Base-by-base conservation (phyloP, 2,888 invertebrate genomes). In the Omphaloscelis lunosa region DNA sequence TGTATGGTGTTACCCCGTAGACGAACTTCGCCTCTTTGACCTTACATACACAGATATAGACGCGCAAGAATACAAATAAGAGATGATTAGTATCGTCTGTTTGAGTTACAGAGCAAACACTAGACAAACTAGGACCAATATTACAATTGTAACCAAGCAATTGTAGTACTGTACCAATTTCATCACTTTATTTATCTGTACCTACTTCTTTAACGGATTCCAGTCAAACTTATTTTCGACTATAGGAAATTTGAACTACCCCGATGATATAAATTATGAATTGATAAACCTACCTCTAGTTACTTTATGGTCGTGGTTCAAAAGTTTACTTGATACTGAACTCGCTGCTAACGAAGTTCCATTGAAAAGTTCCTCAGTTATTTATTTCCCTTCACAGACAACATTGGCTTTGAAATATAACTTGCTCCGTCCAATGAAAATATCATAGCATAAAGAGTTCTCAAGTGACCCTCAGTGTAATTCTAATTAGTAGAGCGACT, bases 401-500 rank as follows among this genome's bases (percentile, higher is more conserved):
- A 59, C 72, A 75, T 67, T 56, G 74, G 23, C 66, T 74, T 72
- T 51, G 72, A 53, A 72, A 80, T 80, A 68, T 66, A 77, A 80
- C 74, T 77, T 82, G 82, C 82, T 79, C 58, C 56, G n/a, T 65
- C 51, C 65, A 76, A 72, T 86, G 70, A 76, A 78, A 79, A 80
- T 78, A 83, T 83, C 61, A 75, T 79, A 71, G 53, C 66, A 77
- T 66, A 65, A 72, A 63, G 58, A 75, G 67, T 72, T 81, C 62
- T 79, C 81, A 77, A 86, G 76, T 77, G 79, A 69, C 66, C 63
- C 53, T 75, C 78, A 51, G 66, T 48, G 86, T 82, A 83, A 73
- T 79, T 79, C 48, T 89, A 89, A 89, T 90, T 91, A 91, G 82
- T 85, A 73, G 84, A 86, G 85, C 86, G 79, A 74, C 87, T 86